Evolutionary conservation across 2,797 vertebrate genomes (phyloP), one percentile per base, ranked within the genome.

Genomic region (Lophius americanus): DNA sequence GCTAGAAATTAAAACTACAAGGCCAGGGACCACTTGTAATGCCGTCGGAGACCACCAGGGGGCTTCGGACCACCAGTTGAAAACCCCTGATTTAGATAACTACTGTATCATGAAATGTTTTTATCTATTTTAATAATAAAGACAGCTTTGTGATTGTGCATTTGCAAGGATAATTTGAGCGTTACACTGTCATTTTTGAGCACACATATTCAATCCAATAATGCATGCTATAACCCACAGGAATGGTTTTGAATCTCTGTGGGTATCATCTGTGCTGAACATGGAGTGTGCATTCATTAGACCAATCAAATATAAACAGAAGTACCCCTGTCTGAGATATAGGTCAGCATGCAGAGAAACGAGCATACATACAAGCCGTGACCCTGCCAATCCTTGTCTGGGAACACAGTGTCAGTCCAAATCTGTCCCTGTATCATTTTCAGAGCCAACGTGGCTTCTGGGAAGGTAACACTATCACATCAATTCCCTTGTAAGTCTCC

Each of bases 371-470:
- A 76, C 72, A 86, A 76, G 78, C 83, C 87, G 88, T 84, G 85
- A 85, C 82, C 81, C 70, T 72, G 64, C 73, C 84, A 60, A 76
- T 23, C 78, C 66, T 83, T 78, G 84, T 90, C 86, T 81, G 85
- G 82, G 79, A 82, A 82, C 79, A 76, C 79, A 56, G 66, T 78
- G 89, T 90, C 90, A 81, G 78, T 79, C 78, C 88, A 72, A 87
- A 88, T 90, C 87, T 88, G 85, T 88, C 77, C 82, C 70, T 74
- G 76, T 61, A 85, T 86, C 79, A 67, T 49, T 67, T 76, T 79
- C 58, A 67, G 59, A 80, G 87, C 87, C 89, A 91, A 79, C 68
- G 66, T 79, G 70, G 74, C 87, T 85, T 78, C 80, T 81, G 85
- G 78, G 76, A 85, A 74, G 76, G 78, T 66, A 86, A 83, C 52